Evolutionary conservation across 2,888 invertebrate genomes (phyloP).

Genomic region (Ectemnius cavifrons): DNA sequence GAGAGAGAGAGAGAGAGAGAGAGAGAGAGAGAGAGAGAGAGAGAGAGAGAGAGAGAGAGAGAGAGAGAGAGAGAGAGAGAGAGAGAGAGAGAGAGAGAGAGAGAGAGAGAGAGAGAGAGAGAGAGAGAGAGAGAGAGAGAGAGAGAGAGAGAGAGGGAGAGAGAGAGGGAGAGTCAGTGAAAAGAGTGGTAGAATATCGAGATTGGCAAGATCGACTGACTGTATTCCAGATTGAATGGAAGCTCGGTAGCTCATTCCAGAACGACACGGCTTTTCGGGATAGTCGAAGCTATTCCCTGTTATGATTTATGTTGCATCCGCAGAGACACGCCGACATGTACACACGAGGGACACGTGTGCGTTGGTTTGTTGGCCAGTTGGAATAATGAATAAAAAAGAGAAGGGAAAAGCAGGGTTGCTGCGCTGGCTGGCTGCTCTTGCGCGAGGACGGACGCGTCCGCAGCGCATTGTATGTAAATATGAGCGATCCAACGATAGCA

Average conservation of each 20-base stretch:
- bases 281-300: slow-evolving; percentile 58
- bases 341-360: background rate
- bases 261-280: slow-evolving; percentile 43
- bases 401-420: slow-evolving; percentile 18
- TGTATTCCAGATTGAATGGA: slow-evolving; percentile 42
- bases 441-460: slow-evolving; percentile 29
- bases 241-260: slow-evolving; percentile 42
- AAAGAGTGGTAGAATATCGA: background rate
- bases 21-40: too few species aligned
- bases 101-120: too few species aligned
- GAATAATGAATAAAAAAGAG: too few species aligned
- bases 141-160: too few species aligned
- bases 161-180: too few species aligned
- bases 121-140: too few species aligned
- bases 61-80: too few species aligned
- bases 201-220: slow-evolving; percentile 49
- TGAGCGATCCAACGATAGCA: slow-evolving; percentile 46
- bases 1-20: too few species aligned
- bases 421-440: slow-evolving; percentile 44
- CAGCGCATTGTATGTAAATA: slow-evolving; percentile 62
- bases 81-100: too few species aligned
- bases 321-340: slow-evolving; percentile 9
- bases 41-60: too few species aligned
- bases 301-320: slow-evolving; percentile 61
- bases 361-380: too few species aligned